Base-by-base conservation (phyloP, 2,113 vertebrate genomes). In the Tyto alba region DNA sequence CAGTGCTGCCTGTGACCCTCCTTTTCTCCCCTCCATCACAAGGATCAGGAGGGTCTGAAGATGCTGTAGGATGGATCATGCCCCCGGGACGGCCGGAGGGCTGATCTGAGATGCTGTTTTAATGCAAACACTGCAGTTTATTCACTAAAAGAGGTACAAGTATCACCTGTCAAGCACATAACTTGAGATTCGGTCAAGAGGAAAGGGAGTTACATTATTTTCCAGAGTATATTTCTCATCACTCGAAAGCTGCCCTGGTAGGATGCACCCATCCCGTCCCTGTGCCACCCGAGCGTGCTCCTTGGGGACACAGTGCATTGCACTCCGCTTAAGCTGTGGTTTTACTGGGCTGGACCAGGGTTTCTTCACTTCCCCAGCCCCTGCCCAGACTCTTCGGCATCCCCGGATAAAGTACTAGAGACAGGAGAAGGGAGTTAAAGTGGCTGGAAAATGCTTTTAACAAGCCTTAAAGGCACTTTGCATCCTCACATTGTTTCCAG, bases 1-100 rank as follows among this genome's bases (percentile, higher is more conserved):
- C 23, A 60, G 69, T 30, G 50, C 40, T 76, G 32, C 56, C 27
- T 45, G 18, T 8, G 4, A 8, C 10, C 14, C 8, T 45, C 12
- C 29, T 15, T 1, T 20, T n/a, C 17, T 32, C 5, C 2, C 0
- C 19, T n/a, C 38, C 27, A 6, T 29, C 43, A 11, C 3, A 11
- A 72, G 57, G 67, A 34, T 15, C 55, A 57, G 56, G 56, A 71
- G 23, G 19, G 14, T 36, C 56, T 40, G 62, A 79, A 45, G 18
- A 38, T 82, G 71, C 71, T 43, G 20, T 0, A 0, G 63, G 63
- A 13, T 27, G 52, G 62, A 41, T 25, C 34, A 57, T 63, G 13
- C 34, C 62, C 36, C 0, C 0, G 64, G 73, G 34, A 12, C 0
- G 6, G 34, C 63, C 18, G 11, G 23, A 27, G 43, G 38, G 25